Base-by-base conservation (phyloP, 2,113 vertebrate species). In the Oryzias javanicus region DNA sequence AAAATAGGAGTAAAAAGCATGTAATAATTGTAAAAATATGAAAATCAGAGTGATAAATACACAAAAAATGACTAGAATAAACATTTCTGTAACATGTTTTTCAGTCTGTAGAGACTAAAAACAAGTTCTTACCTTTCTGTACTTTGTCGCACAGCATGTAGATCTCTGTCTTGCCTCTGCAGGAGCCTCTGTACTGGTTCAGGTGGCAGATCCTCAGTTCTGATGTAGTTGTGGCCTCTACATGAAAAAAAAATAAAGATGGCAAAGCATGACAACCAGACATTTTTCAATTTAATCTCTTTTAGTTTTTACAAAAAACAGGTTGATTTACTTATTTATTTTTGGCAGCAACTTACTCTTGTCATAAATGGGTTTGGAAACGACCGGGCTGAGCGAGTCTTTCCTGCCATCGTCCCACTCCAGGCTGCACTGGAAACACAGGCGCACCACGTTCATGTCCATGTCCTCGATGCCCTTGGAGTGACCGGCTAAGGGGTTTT, bases 141-240 rank as follows among this genome's bases (percentile, higher is more conserved):
- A 98, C 96, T 86, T 98, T 98, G 91, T 98, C 96, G 0, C 96
- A 98, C 3, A 98, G 80, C 81, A 98, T 90, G 78, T 95, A 98
- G 42, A 97, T 85, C 82, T 98, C 96, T 0, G 95, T 95, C 0
- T 94, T 94, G 0, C 95, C 95, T 0, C 80, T 86, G 67, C 94
- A 96, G 0, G 91, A 80, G 0, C 95, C 96, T 0, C 81, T 86
- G 67, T 91, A 87, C 63, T 91, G 87, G 78, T 98, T 98, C 81
- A 98, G 89, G 17, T 92, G 83, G 78, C 89, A 94, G 48, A 98
- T 97, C 78, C 94, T 93, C 68, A 98, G 89, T 81, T 98, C 95
- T 0, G 96, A 97, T 0, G 96, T 98, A 63, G 95, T 97, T 0
- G 95, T 98, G 41, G 95, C 96, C 63, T 98, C 96, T 97, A 79